phyloP scores from a whole-genome alignment of 2,888 invertebrate species.

The Melinopterus prodromus region DNA sequence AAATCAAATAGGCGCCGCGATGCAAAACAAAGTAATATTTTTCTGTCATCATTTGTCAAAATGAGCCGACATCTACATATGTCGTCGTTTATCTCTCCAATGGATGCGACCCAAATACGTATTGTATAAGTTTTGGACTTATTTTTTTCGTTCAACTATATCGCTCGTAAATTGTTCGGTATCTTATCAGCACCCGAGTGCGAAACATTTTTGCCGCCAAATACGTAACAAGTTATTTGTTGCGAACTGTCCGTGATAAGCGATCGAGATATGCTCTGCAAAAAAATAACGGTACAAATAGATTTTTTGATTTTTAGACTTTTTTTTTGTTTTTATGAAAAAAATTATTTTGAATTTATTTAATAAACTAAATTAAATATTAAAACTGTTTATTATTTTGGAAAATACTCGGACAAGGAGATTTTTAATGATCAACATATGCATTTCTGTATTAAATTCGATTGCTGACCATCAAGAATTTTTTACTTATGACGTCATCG shows the following conservation, averaged over 20 bases:
- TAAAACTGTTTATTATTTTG: too few relatives aligned
- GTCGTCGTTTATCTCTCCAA: not conserved
- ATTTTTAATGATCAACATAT: too few relatives aligned
- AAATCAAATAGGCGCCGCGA: not conserved
- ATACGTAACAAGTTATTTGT: conserved; percentile 4
- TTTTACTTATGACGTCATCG: too few relatives aligned
- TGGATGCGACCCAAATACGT: not conserved
- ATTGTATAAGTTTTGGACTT: not conserved
- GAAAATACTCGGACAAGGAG: too few relatives aligned
- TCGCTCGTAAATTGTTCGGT: not conserved
- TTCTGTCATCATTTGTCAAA: not conserved
- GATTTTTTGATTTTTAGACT: not conserved
- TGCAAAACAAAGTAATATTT: not conserved
- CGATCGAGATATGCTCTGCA: not conserved
- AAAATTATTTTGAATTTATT: too few relatives aligned
- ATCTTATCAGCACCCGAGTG: not conserved
- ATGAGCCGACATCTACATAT: not conserved
- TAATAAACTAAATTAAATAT: too few relatives aligned
- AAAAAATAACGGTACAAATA: not conserved
- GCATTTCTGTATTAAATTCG: too few relatives aligned
- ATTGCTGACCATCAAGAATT: too few relatives aligned
- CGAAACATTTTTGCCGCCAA: not conserved
- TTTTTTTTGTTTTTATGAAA: too few relatives aligned
- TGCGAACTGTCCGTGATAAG: not conserved
- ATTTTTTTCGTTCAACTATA: not conserved